Percentiles rank a stretch among this genome's conserved stretches.
These are phyloP conservation scores for Mesoligia furuncula DNA, from an alignment of 2,888 invertebrate genomes.

Conservation along the genomic window DNA sequence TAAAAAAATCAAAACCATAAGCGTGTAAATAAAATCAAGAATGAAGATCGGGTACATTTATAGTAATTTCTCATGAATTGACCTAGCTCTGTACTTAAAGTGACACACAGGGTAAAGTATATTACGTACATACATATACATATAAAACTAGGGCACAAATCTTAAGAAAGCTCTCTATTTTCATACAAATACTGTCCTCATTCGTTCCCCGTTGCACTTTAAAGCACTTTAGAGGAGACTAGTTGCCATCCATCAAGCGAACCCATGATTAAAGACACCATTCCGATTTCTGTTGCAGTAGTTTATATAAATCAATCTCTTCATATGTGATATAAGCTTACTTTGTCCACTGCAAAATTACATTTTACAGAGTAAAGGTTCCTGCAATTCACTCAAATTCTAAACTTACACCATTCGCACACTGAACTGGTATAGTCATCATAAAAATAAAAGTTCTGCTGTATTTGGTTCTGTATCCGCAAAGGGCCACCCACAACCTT, in stretches of 20 bases:
- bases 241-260: slow-evolving; percentile 4
- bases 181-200: slow-evolving; percentile 6
- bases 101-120: neutral
- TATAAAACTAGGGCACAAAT: neutral
- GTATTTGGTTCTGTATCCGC: neutral
- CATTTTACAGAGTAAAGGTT: neutral
- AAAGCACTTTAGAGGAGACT: slow-evolving; percentile 10
- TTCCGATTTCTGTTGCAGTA: too few species aligned
- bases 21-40: neutral
- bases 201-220: slow-evolving; percentile 9
- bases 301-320: slow-evolving; percentile 21
- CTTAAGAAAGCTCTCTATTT: slow-evolving; percentile 14
- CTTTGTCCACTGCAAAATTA: neutral
- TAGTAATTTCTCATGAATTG: neutral
- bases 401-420: neutral
- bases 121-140: neutral
- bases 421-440: neutral
- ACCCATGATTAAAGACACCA: slow-evolving; percentile 18
- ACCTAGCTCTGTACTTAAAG: neutral
- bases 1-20: neutral
- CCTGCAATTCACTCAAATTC: neutral
- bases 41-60: neutral
- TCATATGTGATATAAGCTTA: neutral
- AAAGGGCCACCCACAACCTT: neutral
- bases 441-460: neutral